Percentiles rank a stretch among this genome's conserved stretches.
phyloP scores from a whole-genome alignment of 1,140 invertebrate genomes.

The Belonocnema kinseyi region DNA sequence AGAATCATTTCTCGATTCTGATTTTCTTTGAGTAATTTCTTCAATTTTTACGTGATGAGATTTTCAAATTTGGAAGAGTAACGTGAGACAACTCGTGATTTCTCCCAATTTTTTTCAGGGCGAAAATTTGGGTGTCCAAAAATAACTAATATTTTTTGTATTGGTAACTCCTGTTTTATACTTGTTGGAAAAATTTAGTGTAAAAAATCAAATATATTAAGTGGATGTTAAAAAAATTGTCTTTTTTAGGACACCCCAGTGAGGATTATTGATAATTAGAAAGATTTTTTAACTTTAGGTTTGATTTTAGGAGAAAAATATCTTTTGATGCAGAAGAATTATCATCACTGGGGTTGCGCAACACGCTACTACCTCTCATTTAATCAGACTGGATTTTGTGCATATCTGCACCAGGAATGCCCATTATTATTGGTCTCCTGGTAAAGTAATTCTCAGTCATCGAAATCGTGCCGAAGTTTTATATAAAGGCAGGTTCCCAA shows the following conservation, averaged over 20 bases:
- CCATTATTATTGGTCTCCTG: slow-evolving; percentile 69
- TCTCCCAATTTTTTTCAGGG: not conserved
- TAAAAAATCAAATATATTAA: too few species aligned
- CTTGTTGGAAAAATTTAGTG: too few species aligned
- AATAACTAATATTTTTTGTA: too few species aligned
- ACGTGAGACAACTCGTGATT: slow-evolving; percentile 3
- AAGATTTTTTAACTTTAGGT: not conserved
- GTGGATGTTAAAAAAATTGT: too few species aligned
- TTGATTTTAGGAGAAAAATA: not conserved
- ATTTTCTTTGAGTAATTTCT: not conserved
- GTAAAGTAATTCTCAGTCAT: slow-evolving; percentile 72
- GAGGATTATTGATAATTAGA: not conserved
- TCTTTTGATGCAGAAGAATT: not conserved
- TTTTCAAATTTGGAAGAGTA: not conserved
- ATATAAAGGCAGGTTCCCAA: slow-evolving; percentile 87
- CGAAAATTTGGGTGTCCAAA: not conserved
- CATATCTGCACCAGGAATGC: slow-evolving; percentile 68
- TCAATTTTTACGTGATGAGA: not conserved
- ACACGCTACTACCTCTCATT: slow-evolving; percentile 50
- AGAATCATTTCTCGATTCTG: not conserved
- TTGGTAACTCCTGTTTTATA: too few species aligned
- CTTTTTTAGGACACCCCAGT: not conserved
- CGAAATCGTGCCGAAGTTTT: slow-evolving; percentile 81
- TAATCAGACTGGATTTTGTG: slow-evolving; percentile 60
- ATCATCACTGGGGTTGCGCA: slow-evolving; percentile 20